Evolutionary conservation across 1,140 invertebrate species (phyloP).

Genomic region (Drosophila trapezifrons): DNA sequence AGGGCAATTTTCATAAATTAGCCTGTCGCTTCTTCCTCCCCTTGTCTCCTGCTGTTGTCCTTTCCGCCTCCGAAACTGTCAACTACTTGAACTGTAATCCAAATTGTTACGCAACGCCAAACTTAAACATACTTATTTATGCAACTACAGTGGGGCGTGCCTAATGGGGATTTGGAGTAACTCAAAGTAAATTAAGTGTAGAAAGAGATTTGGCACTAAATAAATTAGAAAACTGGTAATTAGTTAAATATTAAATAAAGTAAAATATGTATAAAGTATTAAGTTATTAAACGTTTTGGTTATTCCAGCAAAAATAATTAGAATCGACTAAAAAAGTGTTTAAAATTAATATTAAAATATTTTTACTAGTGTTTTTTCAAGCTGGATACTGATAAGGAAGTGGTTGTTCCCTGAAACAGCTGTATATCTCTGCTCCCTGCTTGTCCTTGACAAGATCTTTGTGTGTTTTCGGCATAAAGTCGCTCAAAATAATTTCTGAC

Average conservation of each 20-base stretch:
- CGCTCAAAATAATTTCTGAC: no score
- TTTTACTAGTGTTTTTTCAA: no score
- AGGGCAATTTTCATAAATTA: conserved; percentile 80
- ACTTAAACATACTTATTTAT: conserved; percentile 43
- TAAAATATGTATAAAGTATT: no score
- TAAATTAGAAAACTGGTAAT: background rate
- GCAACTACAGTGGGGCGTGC: conserved; percentile 14
- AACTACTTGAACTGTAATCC: conserved; percentile 77
- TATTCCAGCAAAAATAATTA: no score
- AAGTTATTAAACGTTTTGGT: no score
- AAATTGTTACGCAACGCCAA: conserved; percentile 73
- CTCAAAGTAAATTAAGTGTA: background rate
- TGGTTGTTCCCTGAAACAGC: no score
- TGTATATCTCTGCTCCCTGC: no score
- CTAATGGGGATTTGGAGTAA: background rate
- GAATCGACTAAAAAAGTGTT: no score
- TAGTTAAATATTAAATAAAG: background rate
- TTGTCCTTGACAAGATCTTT: no score
- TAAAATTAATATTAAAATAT: no score
- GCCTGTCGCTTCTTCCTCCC: conserved; percentile 32
- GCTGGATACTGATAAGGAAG: no score
- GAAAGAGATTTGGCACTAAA: background rate
- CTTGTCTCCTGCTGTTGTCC: background rate
- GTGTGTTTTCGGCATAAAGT: no score
- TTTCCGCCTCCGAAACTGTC: conserved; percentile 47